Evolutionary conservation across 1,140 invertebrate species (phyloP), one percentile per base, ranked within the genome.

Genomic region (Mamestra configurata): DNA sequence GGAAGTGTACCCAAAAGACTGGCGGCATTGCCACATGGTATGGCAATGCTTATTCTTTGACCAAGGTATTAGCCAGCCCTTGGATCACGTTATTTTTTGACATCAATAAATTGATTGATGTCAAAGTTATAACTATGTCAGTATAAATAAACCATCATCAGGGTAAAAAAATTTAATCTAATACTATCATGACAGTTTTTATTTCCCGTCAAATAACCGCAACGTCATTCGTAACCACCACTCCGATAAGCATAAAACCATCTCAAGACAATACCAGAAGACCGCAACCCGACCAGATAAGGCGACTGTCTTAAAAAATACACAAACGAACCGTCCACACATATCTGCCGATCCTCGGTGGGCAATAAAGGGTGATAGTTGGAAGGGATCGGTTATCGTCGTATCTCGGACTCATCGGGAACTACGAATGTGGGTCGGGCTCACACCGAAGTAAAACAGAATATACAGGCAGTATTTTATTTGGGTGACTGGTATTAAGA

Each of bases 341-440:
- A 64, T 81, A 46, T 57, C 61, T 35, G 72, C 5, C 40, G 43
- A 55, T 40, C 75, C 80, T 86, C 40, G 11, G 80, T 79, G 80
- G 68, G 66, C 70, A 79, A 84, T 84, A 86, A 82, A 84, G 68
- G 77, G 37, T 24, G 80, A 75, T 77, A 77, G 76, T 37, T 49
- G 31, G 11, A 81, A 80, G 84, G 78, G 79, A 81, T 77, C 37
- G 64, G 64, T 70, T 80, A 83, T 79, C 79, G 81, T 20, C 55
- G 37, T 79, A 77, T 77, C 75, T 59, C 57, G 31, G 13, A 15
- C 70, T 77, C 71, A 53, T 81, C 79, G 61, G 61, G 10, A 55
- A 53, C 61, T 79, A 76, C 77, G 76, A 79, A 76, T 80, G 18
- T 75, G 49, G 79, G 71, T 55, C 20, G 59, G 22, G 18, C 20